Evolutionary conservation across 1,140 invertebrate genomes (phyloP).

Genomic region (Anastrepha obliqua): DNA sequence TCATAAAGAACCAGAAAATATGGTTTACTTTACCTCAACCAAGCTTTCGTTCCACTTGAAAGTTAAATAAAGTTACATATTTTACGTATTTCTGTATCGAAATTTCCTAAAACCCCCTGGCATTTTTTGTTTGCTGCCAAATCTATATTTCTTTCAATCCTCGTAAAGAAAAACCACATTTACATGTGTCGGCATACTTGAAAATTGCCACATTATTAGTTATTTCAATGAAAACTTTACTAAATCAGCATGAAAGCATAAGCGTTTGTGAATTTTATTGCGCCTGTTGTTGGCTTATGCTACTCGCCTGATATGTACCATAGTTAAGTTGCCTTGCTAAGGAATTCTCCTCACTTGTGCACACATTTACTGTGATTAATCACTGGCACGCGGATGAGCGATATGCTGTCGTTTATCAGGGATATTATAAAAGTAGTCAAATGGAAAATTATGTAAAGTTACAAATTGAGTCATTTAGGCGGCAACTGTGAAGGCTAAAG

Average conservation of each 20-base stretch:
- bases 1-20: no score
- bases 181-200: not conserved
- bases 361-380: not conserved
- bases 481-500: not conserved
- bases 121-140: no score
- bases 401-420: not conserved
- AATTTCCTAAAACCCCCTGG: no score
- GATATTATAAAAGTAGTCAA: constrained; percentile 10
- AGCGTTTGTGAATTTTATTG: not conserved
- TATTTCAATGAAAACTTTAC: not conserved
- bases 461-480: constrained; percentile 16
- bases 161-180: no score
- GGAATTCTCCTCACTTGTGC: not conserved
- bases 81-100: no score
- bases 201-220: not conserved
- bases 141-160: no score
- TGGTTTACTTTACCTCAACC: no score
- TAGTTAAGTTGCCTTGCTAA: not conserved
- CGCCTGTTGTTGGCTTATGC: not conserved
- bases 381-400: constrained; percentile 4
- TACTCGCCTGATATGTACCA: not conserved
- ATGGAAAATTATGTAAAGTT: constrained; percentile 31
- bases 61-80: no score
- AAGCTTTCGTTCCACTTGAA: no score
- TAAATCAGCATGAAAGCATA: not conserved